Conservation (phyloP, 2,113 vertebrate genomes). For the Myocastor coypus region DNA sequence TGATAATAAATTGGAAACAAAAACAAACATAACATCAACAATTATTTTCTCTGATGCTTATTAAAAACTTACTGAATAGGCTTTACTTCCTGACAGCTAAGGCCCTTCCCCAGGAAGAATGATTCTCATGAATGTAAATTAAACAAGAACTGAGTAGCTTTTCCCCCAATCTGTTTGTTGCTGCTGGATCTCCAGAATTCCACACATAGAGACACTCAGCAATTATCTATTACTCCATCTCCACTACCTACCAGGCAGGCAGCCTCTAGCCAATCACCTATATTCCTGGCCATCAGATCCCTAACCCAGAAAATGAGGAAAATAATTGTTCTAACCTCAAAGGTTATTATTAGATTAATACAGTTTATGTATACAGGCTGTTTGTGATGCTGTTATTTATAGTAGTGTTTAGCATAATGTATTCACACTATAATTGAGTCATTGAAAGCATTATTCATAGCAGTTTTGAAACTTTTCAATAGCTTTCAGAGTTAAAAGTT, state of each 20-base stretch:
- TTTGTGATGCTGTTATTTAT: not conserved
- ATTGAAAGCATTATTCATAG: not conserved
- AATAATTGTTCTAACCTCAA: not conserved
- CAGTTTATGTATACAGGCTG: not conserved
- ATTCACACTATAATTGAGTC: not conserved
- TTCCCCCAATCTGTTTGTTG: not conserved
- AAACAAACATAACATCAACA: not conserved
- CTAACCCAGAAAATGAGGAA: not conserved
- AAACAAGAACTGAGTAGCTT: not conserved
- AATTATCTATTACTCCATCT: not conserved
- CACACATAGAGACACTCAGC: not conserved
- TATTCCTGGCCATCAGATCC: not conserved
- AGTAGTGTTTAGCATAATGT: not conserved
- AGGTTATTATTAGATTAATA: constrained; percentile 21
- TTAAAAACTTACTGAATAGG: not conserved
- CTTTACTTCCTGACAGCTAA: constrained; percentile 22
- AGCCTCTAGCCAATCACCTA: not conserved
- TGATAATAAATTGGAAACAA: not conserved
- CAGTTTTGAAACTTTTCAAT: constrained; percentile 22
- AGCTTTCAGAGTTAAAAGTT: not conserved
- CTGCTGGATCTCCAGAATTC: not conserved
- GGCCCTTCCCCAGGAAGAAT: not conserved
- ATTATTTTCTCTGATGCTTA: constrained; percentile 29
- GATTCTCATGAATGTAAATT: not conserved
- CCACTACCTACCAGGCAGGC: not conserved